Conservation (phyloP, 2,797 vertebrate species). For the Pristis pectinata region DNA sequence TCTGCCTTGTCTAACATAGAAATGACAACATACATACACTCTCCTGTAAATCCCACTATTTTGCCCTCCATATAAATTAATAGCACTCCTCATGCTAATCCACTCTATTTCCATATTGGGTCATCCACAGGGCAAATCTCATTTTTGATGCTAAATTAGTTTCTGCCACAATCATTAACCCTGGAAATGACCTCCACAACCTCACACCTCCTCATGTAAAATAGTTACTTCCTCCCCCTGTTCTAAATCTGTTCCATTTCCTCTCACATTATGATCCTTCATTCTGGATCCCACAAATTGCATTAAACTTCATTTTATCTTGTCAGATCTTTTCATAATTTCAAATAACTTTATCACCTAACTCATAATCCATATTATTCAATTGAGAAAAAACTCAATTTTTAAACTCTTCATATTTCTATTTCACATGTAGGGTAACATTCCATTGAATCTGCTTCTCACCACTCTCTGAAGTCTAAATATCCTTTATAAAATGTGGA, state of each 20-base stretch:
- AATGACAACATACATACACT: not conserved
- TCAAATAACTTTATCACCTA: not conserved
- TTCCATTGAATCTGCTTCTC: not conserved
- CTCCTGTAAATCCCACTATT: not conserved
- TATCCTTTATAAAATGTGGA: not conserved
- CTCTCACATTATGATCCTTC: constrained; percentile 37
- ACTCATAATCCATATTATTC: not conserved
- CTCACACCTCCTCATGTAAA: not conserved
- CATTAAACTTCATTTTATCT: not conserved
- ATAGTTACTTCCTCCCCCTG: not conserved
- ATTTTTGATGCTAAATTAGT: not conserved
- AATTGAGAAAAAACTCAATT: not conserved
- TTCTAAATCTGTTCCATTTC: constrained; percentile 36
- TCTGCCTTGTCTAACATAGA: not conserved
- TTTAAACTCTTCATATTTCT: not conserved
- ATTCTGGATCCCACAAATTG: not conserved
- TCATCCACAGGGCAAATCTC: not conserved
- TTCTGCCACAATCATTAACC: not conserved
- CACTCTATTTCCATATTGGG: not conserved
- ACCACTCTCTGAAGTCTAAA: not conserved
- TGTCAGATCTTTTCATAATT: constrained; percentile 25
- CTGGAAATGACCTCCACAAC: not conserved
- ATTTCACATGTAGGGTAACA: not conserved
- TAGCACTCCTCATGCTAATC: not conserved
- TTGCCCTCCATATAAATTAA: not conserved